Evolutionary conservation across 1,140 invertebrate species (phyloP).

Genomic region (Drosophila baimaii): DNA sequence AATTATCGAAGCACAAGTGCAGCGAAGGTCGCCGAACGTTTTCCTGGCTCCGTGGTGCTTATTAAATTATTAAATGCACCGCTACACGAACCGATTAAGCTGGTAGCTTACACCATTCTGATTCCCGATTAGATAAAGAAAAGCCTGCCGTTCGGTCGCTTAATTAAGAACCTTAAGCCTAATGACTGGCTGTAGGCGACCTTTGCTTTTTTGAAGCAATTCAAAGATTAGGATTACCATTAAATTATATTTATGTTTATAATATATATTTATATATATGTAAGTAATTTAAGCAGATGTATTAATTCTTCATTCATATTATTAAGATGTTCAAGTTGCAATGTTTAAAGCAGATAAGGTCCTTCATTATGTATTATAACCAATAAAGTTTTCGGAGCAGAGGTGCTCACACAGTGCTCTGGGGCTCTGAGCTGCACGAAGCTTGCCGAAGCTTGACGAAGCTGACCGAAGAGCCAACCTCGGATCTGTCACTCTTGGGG

Average conservation of each 20-base stretch:
- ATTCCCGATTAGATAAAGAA: constrained; percentile 69
- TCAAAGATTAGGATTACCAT: neutral
- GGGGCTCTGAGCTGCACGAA: neutral
- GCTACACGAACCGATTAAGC: constrained; percentile 54
- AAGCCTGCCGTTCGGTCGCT: constrained; percentile 45
- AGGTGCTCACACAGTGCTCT: neutral
- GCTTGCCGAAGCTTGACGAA: too few species aligned
- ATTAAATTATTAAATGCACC: constrained; percentile 79
- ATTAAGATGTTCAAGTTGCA: too few species aligned
- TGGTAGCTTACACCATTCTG: constrained; percentile 69
- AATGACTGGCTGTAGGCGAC: constrained; percentile 4
- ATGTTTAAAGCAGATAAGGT: too few species aligned
- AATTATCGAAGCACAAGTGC: constrained; percentile 71
- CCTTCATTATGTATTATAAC: neutral
- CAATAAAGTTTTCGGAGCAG: too few species aligned
- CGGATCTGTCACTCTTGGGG: neutral
- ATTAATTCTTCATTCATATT: too few species aligned
- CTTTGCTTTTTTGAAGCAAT: neutral
- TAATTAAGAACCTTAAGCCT: constrained; percentile 57
- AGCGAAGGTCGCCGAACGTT: constrained; percentile 35
- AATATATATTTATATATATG: neutral
- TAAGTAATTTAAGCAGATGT: neutral
- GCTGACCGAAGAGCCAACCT: neutral
- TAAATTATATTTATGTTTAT: neutral
- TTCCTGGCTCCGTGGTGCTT: constrained; percentile 68